Conservation (phyloP, 2,888 invertebrate species). For the Dryobotodes eremita region DNA sequence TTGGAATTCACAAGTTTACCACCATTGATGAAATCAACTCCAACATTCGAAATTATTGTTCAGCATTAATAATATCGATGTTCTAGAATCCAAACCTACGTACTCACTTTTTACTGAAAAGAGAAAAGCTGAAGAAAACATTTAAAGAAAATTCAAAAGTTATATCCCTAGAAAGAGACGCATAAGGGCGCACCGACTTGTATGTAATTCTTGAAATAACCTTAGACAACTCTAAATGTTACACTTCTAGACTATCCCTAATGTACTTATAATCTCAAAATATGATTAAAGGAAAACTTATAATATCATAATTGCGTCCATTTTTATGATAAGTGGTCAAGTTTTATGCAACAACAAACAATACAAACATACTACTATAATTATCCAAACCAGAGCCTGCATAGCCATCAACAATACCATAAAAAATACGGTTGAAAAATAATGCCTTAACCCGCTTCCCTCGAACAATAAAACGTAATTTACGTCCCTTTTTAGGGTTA, state of each 20-base stretch:
- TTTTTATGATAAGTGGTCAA: neutral
- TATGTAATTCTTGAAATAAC: no score
- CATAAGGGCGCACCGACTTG: no score
- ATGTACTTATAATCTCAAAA: no score
- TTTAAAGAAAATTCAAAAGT: no score
- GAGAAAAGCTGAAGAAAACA: neutral
- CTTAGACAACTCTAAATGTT: no score
- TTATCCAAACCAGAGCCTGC: constrained; percentile 21
- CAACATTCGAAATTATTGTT: neutral
- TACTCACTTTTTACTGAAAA: neutral
- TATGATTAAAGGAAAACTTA: no score
- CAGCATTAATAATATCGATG: neutral
- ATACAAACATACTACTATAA: neutral
- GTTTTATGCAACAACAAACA: neutral
- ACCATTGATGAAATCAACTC: neutral
- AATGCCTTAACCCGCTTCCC: constrained; percentile 38
- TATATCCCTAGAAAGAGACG: no score
- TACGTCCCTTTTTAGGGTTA: constrained; percentile 52
- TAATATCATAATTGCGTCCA: neutral
- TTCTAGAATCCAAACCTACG: neutral
- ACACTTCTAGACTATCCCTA: no score
- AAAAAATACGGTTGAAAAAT: constrained; percentile 53
- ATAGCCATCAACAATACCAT: constrained; percentile 38
- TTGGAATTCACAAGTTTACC: neutral
- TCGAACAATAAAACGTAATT: constrained; percentile 58